Evolutionary conservation across 2,888 invertebrate species (phyloP).

Genomic region (Coelopa pilipes): DNA sequence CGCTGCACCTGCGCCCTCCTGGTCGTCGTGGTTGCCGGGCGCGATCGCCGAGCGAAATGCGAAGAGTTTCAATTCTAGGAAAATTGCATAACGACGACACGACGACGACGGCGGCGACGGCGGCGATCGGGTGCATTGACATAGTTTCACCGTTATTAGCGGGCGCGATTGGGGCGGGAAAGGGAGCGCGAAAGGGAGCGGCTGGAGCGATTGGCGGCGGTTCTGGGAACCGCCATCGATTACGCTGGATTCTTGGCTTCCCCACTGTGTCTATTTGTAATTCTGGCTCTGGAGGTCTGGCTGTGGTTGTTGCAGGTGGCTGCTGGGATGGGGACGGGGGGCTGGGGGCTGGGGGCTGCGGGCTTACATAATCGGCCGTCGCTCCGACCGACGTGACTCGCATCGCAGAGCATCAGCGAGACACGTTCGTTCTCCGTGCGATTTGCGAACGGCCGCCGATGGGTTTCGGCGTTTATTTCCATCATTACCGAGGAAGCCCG

Average conservation of each 20-base stretch:
- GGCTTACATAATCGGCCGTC: neutral
- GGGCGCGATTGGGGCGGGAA: too few species aligned
- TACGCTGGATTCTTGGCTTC: too few species aligned
- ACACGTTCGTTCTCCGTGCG: neutral
- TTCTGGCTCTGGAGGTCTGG: too few species aligned
- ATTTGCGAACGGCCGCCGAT: neutral
- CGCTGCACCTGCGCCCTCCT: neutral
- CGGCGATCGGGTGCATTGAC: conserved; percentile 9
- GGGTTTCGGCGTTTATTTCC: too few species aligned
- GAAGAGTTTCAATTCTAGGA: neutral
- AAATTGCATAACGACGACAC: conserved; percentile 12
- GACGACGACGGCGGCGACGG: neutral
- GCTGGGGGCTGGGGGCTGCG: too few species aligned
- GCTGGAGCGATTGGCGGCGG: too few species aligned
- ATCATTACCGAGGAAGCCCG: too few species aligned
- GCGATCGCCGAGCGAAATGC: neutral
- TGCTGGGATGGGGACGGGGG: too few species aligned
- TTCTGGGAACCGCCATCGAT: too few species aligned
- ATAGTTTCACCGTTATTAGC: conserved; percentile 14
- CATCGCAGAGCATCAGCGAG: neutral
- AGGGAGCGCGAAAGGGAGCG: too few species aligned
- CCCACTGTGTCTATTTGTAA: too few species aligned
- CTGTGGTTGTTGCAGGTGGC: too few species aligned
- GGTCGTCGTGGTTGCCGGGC: neutral
- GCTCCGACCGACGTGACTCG: conserved; percentile 4